Conservation (phyloP, 2,797 vertebrate species). For the Chelonia mydas region DNA sequence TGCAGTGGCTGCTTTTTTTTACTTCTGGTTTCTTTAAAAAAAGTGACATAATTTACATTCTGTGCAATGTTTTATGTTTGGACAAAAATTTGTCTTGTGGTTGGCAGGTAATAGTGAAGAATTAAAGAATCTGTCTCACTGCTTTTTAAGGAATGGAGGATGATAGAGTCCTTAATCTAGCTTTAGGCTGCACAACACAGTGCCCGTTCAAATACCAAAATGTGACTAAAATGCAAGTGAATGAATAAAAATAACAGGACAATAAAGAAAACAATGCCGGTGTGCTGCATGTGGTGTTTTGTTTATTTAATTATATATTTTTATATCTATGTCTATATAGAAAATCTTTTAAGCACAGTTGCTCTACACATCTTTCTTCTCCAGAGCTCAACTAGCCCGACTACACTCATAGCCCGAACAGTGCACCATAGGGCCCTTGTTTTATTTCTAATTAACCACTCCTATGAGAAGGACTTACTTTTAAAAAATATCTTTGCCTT, state of each 20-base stretch:
- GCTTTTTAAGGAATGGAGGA: neutral
- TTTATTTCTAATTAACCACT: neutral
- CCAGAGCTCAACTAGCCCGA: neutral
- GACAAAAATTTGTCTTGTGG: neutral
- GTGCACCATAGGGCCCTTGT: neutral
- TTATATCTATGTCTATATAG: too few relatives aligned
- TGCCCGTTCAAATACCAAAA: neutral
- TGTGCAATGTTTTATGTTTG: too few relatives aligned
- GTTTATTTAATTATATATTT: too few relatives aligned
- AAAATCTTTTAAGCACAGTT: neutral
- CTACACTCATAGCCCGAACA: neutral
- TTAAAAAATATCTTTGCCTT: neutral
- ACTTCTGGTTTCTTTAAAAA: too few relatives aligned
- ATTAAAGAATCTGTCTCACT: neutral
- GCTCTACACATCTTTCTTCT: neutral
- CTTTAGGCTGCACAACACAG: neutral
- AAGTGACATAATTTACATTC: too few relatives aligned
- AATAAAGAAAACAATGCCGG: neutral
- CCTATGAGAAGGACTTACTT: too few relatives aligned
- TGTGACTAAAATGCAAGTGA: neutral
- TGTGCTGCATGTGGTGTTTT: rapidly evolving
- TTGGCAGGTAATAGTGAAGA: neutral
- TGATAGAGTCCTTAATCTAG: neutral
- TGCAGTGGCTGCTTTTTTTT: too few relatives aligned
- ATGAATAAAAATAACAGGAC: neutral